Conservation (phyloP, 1,140 invertebrate species). For the Catajapyx aquilonaris region DNA sequence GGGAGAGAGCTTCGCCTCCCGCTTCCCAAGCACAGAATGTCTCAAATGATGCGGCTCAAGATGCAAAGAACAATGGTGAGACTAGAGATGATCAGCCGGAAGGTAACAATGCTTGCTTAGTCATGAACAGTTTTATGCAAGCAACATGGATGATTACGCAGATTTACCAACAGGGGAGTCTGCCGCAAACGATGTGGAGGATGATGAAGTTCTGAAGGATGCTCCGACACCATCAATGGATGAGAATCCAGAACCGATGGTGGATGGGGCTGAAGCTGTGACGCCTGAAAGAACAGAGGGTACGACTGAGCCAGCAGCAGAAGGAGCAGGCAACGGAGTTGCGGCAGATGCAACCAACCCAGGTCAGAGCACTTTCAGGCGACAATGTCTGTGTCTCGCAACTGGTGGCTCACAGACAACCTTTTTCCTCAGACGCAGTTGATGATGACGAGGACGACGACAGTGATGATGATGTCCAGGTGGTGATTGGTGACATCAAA, state of each 20-base stretch:
- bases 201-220: too few species aligned
- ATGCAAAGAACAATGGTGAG: neutral
- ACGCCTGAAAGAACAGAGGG: constrained; percentile 6
- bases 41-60: neutral
- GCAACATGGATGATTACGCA: too few species aligned
- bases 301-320: constrained; percentile 12
- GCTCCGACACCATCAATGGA: too few species aligned
- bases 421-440: too few species aligned
- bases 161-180: too few species aligned
- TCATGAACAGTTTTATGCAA: too few species aligned
- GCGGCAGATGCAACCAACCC: constrained; percentile 9
- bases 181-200: too few species aligned
- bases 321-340: constrained; percentile 12
- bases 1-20: neutral
- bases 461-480: constrained; percentile 57
- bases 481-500: constrained; percentile 66
- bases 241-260: constrained; percentile 2
- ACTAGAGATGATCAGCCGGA: too few species aligned
- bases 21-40: neutral
- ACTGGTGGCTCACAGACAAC: too few species aligned
- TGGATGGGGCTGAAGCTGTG: neutral
- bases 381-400: neutral
- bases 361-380: constrained; percentile 1
- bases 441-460: constrained; percentile 48
- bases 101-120: too few species aligned